Evolutionary conservation across 2,888 invertebrate species (phyloP).

Genomic region (Sarcophaga subvicina): DNA sequence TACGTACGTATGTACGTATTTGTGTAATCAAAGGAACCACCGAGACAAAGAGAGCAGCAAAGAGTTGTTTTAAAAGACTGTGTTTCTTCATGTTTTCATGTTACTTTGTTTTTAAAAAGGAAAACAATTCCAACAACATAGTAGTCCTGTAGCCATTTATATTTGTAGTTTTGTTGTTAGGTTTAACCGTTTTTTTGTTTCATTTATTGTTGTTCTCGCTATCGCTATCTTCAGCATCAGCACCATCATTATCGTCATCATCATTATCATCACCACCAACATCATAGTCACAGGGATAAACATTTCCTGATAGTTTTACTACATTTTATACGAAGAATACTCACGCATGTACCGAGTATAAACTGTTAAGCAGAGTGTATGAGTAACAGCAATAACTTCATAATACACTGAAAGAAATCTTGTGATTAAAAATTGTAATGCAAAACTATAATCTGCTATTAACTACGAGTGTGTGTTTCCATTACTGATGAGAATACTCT

Average conservation of each 20-base stretch:
- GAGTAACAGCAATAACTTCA: neutral
- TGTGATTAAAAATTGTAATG: too few species aligned
- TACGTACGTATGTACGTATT: neutral
- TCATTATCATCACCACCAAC: conserved; percentile 22
- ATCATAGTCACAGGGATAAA: conserved; percentile 55
- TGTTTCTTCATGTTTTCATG: conserved; percentile 35
- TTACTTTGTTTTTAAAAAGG: conserved; percentile 28
- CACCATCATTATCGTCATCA: neutral
- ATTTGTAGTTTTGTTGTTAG: conserved; percentile 12
- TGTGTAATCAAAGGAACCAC: too few species aligned
- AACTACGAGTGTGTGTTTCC: too few species aligned
- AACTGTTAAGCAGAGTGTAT: neutral
- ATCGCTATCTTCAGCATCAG: neutral
- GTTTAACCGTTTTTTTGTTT: neutral
- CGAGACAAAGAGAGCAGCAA: too few species aligned
- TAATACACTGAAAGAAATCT: conserved; percentile 15
- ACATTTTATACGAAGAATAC: conserved; percentile 25
- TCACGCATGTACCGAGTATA: neutral
- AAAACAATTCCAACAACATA: neutral
- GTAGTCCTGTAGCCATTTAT: conserved; percentile 3
- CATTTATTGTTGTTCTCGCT: conserved; percentile 20
- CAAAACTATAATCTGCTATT: too few species aligned
- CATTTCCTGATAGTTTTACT: conserved; percentile 62
- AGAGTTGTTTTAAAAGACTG: too few species aligned
- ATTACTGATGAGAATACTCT: too few species aligned